A percentile compares a stretch with the other conserved stretches of the same genome.
Conservation (phyloP, 2,113 vertebrate species). For the Empidonax traillii region DNA sequence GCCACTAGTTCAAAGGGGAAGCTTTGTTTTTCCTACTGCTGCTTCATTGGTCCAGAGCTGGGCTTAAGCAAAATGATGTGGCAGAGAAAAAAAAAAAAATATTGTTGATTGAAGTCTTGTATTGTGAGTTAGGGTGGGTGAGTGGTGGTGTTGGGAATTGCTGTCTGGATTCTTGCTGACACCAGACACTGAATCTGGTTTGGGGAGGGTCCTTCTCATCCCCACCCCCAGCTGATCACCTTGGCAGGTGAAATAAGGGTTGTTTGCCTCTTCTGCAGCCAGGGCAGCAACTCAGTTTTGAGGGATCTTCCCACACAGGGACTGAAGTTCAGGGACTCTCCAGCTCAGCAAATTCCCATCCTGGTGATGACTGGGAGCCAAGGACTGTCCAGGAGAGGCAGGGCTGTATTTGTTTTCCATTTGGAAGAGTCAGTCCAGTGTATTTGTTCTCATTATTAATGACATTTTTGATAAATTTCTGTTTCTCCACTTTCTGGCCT, state of each 20-base stretch:
- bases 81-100: background rate
- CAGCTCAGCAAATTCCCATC: background rate
- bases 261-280: background rate
- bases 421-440: background rate
- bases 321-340: background rate
- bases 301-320: background rate
- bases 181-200: background rate
- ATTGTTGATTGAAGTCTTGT: background rate
- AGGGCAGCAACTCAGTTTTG: background rate
- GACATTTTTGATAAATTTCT: background rate
- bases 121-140: background rate
- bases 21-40: background rate
- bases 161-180: background rate
- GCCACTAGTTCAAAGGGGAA: background rate
- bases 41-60: background rate
- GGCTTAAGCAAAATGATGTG: background rate
- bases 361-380: background rate
- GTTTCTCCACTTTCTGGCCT: background rate
- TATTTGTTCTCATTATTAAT: conserved; percentile 26
- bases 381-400: background rate
- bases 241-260: background rate
- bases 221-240: background rate
- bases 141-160: background rate
- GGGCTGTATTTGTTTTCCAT: background rate
- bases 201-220: background rate